Conservation (phyloP, 2,113 vertebrate genomes). For the Protobothrops mucrosquamatus region DNA sequence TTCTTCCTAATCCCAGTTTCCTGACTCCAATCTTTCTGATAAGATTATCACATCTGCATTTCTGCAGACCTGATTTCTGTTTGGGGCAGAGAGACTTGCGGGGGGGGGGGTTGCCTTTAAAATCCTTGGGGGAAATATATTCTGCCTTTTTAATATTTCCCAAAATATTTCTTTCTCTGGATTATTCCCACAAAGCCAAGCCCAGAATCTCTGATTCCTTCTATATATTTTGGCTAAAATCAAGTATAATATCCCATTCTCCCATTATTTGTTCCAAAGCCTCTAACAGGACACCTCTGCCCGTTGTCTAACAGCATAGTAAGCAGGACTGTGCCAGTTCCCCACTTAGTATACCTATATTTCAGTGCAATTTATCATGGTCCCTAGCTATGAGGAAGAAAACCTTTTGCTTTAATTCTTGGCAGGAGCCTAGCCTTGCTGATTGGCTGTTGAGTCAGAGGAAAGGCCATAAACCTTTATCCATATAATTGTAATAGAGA, state of each 20-base stretch:
- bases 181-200: no score
- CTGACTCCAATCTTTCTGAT: no score
- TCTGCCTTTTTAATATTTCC: no score
- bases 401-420: background rate
- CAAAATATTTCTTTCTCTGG: no score
- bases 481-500: background rate
- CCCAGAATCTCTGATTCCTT: background rate
- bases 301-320: background rate
- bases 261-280: background rate
- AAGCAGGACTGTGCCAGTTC: no score
- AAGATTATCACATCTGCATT: no score
- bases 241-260: background rate
- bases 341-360: background rate
- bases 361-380: background rate
- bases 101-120: no score
- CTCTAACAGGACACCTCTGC: background rate
- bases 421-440: background rate
- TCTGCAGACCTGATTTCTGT: no score
- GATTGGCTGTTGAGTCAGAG: background rate
- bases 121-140: no score
- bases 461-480: slow-evolving; percentile 1
- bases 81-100: no score
- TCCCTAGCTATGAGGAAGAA: background rate
- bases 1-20: no score
- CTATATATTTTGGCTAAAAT: background rate